Evolutionary conservation across 1,140 invertebrate genomes (phyloP), one percentile per base, ranked within the genome.

Genomic region (Tyrophagus putrescentiae): DNA sequence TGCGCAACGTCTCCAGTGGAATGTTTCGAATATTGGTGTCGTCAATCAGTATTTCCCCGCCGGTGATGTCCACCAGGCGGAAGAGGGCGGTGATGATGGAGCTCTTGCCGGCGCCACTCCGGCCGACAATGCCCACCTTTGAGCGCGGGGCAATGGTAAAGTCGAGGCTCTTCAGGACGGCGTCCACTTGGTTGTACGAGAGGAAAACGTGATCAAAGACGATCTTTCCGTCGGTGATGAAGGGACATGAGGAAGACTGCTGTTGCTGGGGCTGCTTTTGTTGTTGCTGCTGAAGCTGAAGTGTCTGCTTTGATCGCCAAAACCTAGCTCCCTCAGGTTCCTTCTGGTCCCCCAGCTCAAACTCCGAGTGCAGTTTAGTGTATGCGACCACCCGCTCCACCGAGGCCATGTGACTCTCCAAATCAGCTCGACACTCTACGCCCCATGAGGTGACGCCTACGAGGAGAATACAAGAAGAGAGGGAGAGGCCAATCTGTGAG

Each of bases 1-100:
- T 73, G 77, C 94, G 77, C 25, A 98, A 72, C 64, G 87, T 81
- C 70, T 96, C 88, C 4, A 89, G 70, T 60, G 90, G 91, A 62
- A 98, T 76, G 13, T 79, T 78, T 1, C 83, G 74, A 64, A 98
- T 92, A 70, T 95, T 82, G 16, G 88, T 70, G 36, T 81, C 84
- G 73, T 98, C 95, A 61, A 98, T 93, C 16, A 81, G 67, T 62
- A 98, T 97, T 50, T 76, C 73, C 36, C 13, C 36, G 13, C 92
- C 91, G 13, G 73, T 69, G 31, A 83, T 71, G 23, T 61, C 59
- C 6, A 34, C 42, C 11, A 63, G 25, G 25, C 80, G 76, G 64
- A 74, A 74, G 2, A 75, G 60, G 7, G 71, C 67, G 4, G 67
- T 52, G 5, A 73, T 69, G 13, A 75, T 64, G 2, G 72, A 72